phyloP scores from a whole-genome alignment of 92 coral and sea anemone species.

The Desmophyllum pertusum region DNA sequence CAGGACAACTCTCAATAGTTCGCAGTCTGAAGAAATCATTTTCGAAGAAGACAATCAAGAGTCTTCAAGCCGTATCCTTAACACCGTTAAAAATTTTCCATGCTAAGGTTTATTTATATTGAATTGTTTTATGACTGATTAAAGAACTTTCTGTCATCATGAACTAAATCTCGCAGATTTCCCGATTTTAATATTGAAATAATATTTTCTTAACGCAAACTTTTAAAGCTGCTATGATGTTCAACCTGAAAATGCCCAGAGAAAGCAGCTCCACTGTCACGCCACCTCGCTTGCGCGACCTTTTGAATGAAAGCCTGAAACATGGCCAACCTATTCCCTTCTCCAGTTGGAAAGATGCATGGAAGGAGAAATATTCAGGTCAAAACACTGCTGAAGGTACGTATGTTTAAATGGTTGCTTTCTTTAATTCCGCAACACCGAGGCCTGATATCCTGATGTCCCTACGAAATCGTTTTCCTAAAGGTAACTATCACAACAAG shows the following conservation, averaged over 20 bases:
- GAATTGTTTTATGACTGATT: too few relatives aligned
- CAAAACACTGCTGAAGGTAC: neutral
- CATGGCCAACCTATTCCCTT: neutral
- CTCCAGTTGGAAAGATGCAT: neutral
- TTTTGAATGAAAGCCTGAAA: neutral
- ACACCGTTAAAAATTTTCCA: too few relatives aligned
- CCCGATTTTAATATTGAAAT: too few relatives aligned
- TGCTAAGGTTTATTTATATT: too few relatives aligned
- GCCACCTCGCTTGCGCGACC: conserved; percentile 16
- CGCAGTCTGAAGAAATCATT: conserved; percentile 21
- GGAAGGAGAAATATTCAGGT: conserved; percentile 10
- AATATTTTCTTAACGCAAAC: conserved; percentile 2
- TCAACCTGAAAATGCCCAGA: conserved; percentile 1
- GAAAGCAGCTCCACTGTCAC: too few relatives aligned
- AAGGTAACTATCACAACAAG: too few relatives aligned
- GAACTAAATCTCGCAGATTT: too few relatives aligned
- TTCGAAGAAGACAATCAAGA: conserved; percentile 8
- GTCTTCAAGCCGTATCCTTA: conserved; percentile 20
- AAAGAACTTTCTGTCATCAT: too few relatives aligned
- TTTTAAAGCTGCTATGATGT: conserved; percentile 5
- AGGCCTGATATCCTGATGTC: too few relatives aligned
- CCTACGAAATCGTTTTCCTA: too few relatives aligned
- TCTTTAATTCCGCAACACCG: too few relatives aligned
- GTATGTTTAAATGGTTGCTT: neutral
- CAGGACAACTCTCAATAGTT: conserved; percentile 17